Conservation (phyloP, 1,140 invertebrate genomes). For the Arion vulgaris region DNA sequence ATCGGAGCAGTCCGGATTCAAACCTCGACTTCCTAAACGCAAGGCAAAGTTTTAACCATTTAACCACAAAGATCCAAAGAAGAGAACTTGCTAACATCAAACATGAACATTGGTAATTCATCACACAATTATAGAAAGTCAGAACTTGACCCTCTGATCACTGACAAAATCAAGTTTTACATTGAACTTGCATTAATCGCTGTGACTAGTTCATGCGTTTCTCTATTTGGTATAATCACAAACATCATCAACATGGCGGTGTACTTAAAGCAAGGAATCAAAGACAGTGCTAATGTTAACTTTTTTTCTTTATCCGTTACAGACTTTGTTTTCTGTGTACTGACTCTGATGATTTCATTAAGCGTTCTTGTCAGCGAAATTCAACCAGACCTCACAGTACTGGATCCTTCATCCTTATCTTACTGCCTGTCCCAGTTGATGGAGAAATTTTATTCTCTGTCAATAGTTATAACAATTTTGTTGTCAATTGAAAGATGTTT, state of each 20-base stretch:
- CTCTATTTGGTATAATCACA: background rate
- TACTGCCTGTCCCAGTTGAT: background rate
- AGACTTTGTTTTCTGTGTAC: background rate
- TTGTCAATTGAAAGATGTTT: background rate
- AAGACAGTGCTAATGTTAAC: background rate
- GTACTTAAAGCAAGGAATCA: background rate
- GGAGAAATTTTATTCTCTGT: background rate
- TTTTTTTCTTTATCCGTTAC: background rate
- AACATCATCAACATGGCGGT: background rate
- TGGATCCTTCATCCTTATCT: background rate
- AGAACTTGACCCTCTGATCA: background rate
- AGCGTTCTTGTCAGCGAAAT: background rate
- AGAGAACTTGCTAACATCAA: too few species aligned
- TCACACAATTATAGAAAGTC: background rate
- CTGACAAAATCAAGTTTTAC: background rate
- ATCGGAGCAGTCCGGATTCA: too few species aligned
- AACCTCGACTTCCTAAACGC: too few species aligned
- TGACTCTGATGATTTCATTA: background rate
- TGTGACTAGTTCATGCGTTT: background rate
- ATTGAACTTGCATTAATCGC: background rate
- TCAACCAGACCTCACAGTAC: background rate
- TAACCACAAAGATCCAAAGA: too few species aligned
- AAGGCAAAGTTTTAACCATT: too few species aligned
- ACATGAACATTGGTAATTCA: background rate
- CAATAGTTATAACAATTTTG: background rate